Percentiles rank a stretch among this genome's conserved stretches.
These are phyloP conservation scores for Myiozetetes cayanensis DNA, from an alignment of 2,113 vertebrate genomes.

Conservation along the genomic window DNA sequence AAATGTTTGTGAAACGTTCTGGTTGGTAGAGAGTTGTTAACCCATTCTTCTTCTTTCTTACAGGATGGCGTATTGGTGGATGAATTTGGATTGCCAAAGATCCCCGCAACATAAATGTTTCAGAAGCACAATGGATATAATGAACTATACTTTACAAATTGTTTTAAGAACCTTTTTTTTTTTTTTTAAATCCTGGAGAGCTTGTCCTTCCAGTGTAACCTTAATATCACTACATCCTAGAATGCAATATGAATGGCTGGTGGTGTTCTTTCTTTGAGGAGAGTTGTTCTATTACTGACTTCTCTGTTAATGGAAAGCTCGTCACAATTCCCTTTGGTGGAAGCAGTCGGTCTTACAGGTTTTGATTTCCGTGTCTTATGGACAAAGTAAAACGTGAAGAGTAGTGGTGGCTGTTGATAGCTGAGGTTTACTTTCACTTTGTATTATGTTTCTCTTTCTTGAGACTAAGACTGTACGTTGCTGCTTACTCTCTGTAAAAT, in stretches of 20 bases:
- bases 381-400: slow-evolving; percentile 34
- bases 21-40: background rate
- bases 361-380: slow-evolving; percentile 21
- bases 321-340: background rate
- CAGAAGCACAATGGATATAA: slow-evolving; percentile 7
- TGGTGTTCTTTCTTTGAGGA: slow-evolving; percentile 55
- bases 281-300: slow-evolving; percentile 50
- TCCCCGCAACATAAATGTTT: slow-evolving; percentile 87
- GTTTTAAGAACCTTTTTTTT: slow-evolving; percentile 22
- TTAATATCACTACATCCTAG: slow-evolving; percentile 60
- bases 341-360: slow-evolving; percentile 37
- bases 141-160: slow-evolving; percentile 25
- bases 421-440: slow-evolving; percentile 46
- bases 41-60: slow-evolving; percentile 15
- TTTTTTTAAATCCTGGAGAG: slow-evolving; percentile 50
- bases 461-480: background rate
- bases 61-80: slow-evolving; percentile 97
- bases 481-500: slow-evolving; percentile 46
- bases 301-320: slow-evolving; percentile 23
- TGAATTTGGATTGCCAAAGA: slow-evolving; percentile 96
- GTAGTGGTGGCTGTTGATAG: slow-evolving; percentile 50
- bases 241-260: slow-evolving; percentile 13
- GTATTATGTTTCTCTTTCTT: slow-evolving; percentile 33
- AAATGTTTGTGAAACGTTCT: background rate
- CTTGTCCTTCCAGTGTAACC: slow-evolving; percentile 51